Conservation (phyloP, 1,140 invertebrate genomes). For the Eupeodes corollae region DNA sequence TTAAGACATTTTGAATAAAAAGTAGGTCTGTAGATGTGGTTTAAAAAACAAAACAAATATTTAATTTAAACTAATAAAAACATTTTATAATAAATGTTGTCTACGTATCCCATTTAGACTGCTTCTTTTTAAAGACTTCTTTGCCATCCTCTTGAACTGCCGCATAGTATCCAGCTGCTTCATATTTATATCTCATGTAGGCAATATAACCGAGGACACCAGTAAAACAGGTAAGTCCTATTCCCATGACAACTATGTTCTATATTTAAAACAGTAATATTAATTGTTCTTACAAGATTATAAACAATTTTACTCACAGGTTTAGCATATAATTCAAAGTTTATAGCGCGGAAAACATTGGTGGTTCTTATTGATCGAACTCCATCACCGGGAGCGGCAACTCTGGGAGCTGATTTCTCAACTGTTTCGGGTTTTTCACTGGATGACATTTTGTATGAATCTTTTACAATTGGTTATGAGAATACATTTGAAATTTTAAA, state of each 20-base stretch:
- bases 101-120: conserved; percentile 59
- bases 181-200: conserved; percentile 68
- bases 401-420: no score
- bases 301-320: conserved; percentile 49
- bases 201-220: conserved; percentile 63
- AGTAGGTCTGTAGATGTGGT: no score
- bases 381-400: conserved; percentile 54
- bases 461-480: no score
- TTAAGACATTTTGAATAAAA: no score
- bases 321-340: conserved; percentile 73
- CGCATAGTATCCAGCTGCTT: conserved; percentile 62
- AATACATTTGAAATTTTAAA: no score
- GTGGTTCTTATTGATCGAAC: conserved; percentile 59
- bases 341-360: conserved; percentile 58
- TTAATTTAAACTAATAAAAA: background rate
- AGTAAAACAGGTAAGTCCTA: conserved; percentile 57
- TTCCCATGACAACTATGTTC: conserved; percentile 68
- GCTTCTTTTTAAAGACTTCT: conserved; percentile 59
- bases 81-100: background rate
- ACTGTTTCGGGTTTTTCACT: no score
- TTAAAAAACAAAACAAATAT: conserved; percentile 2
- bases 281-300: background rate
- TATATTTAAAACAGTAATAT: conserved; percentile 24
- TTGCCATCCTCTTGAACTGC: conserved; percentile 61
- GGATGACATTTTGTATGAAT: no score